phyloP scores from a whole-genome alignment of 1,140 invertebrate species.

The Tetranychus cinnabarinus region DNA sequence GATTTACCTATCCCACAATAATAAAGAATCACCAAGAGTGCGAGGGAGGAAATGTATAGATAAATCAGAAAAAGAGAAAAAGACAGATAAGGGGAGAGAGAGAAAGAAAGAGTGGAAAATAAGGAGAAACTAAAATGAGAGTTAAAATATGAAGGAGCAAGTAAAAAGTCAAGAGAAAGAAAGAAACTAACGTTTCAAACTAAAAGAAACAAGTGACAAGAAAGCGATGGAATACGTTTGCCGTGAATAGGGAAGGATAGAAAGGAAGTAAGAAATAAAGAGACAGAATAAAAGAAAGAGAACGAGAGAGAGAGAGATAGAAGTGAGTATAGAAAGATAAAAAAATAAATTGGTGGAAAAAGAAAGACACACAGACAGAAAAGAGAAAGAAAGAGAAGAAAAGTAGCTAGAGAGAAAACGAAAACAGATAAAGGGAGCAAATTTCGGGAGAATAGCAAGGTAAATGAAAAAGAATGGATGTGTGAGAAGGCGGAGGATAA shows the following conservation, averaged over 20 bases:
- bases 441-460: not conserved
- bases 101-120: not conserved
- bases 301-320: not conserved
- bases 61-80: not conserved
- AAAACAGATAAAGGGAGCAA: not conserved
- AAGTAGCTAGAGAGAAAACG: not conserved
- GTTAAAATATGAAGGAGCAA: not conserved
- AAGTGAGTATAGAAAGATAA: not conserved
- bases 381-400: not conserved
- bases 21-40: not conserved
- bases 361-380: not conserved
- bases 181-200: not conserved
- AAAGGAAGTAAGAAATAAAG: not conserved
- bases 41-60: not conserved
- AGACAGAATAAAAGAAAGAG: not conserved
- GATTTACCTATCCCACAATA: too few species aligned
- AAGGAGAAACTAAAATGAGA: not conserved
- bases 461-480: not conserved
- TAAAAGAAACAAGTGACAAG: not conserved
- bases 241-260: not conserved
- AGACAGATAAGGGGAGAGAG: not conserved
- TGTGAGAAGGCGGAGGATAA: not conserved
- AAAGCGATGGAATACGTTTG: not conserved
- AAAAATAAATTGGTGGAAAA: not conserved
- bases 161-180: not conserved